Evolutionary conservation across 64 coral and sea anemone genomes (phyloP).

Genomic region (Catalaphyllia jardinei): DNA sequence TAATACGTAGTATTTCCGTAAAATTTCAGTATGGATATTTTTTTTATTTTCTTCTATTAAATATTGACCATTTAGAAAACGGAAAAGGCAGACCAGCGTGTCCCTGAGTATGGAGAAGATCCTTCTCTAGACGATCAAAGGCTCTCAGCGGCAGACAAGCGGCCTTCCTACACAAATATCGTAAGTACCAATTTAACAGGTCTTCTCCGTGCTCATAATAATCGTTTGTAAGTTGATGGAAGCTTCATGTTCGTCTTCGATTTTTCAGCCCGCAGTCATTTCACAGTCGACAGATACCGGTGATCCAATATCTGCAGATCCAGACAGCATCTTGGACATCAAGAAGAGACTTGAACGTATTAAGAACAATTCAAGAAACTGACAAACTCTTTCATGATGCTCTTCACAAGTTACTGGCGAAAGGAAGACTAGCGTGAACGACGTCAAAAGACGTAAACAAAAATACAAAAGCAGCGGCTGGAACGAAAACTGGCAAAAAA

Average conservation of each 20-base stretch:
- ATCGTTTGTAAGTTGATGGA: too few relatives aligned
- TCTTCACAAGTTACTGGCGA: neutral
- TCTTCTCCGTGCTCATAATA: too few relatives aligned
- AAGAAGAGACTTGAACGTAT: constrained; percentile 67
- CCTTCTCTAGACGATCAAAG: neutral
- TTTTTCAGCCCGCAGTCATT: constrained; percentile 21
- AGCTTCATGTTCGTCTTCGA: too few relatives aligned
- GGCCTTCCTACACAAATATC: constrained; percentile 21
- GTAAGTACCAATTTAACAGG: neutral
- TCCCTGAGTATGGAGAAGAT: neutral
- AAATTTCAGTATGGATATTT: neutral
- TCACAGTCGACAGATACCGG: constrained; percentile 20
- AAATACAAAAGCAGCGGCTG: too few relatives aligned
- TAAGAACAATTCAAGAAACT: constrained; percentile 56
- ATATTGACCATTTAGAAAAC: neutral
- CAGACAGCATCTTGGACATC: constrained; percentile 53
- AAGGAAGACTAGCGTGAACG: neutral
- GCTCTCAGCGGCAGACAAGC: constrained; percentile 14
- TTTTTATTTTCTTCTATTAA: neutral
- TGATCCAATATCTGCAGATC: constrained; percentile 13
- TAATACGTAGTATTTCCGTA: neutral
- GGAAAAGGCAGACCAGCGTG: neutral
- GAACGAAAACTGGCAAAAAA: too few relatives aligned
- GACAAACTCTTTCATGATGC: neutral
- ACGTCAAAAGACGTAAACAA: too few relatives aligned